These are phyloP conservation scores for Ceratina australensis DNA, from an alignment of 1,140 invertebrate genomes.

Conservation along the genomic window DNA sequence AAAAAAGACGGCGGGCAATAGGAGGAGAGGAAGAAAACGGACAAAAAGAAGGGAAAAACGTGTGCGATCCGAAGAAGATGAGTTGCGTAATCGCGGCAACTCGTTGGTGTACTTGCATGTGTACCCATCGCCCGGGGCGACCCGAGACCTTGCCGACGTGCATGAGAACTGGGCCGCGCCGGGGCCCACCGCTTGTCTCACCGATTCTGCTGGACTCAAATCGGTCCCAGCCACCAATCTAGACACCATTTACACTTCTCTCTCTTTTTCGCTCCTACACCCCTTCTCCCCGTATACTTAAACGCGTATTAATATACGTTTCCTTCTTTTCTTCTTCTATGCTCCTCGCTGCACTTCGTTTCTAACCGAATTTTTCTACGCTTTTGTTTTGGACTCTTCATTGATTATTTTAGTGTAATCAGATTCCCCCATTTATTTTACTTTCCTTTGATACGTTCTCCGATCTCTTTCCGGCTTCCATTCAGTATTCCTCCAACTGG, in stretches of 20 bases:
- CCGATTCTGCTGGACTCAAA: conserved; percentile 32
- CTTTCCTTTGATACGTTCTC: background rate
- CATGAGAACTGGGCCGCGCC: conserved; percentile 78
- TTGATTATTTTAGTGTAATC: background rate
- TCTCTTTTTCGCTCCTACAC: background rate
- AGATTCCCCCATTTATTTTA: background rate
- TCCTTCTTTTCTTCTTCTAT: background rate
- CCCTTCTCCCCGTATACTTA: background rate
- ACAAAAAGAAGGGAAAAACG: conserved; percentile 33
- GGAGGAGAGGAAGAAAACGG: background rate
- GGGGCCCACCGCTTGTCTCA: conserved; percentile 38
- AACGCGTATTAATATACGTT: background rate
- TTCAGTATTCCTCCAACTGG: conserved; percentile 9
- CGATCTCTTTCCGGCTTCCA: background rate
- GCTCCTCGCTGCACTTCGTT: no score
- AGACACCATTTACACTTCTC: conserved; percentile 45
- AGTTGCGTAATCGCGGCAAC: conserved; percentile 72
- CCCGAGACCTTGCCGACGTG: conserved; percentile 73
- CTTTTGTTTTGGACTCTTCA: no score
- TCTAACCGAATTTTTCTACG: no score
- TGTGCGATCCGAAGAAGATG: conserved; percentile 36
- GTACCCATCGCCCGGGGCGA: conserved; percentile 70
- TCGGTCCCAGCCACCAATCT: conserved; percentile 45
- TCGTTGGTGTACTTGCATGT: conserved; percentile 63
- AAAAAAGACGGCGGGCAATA: background rate